These are phyloP conservation scores for Dromas ardeola DNA, from an alignment of 2,113 vertebrate genomes.

Conservation along the genomic window DNA sequence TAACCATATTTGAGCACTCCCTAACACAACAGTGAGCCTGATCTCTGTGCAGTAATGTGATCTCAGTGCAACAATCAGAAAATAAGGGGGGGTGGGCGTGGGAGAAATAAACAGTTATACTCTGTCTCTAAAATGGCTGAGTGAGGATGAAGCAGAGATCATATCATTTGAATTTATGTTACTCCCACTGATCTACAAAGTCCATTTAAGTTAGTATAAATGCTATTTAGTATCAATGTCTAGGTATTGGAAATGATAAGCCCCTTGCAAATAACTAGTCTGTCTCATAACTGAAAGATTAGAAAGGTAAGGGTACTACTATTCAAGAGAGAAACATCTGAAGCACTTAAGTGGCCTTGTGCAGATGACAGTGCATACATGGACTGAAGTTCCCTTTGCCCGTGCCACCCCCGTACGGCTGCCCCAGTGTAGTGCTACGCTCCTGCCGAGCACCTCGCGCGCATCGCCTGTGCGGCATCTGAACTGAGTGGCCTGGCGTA, in stretches of 20 bases:
- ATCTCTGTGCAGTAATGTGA: background rate
- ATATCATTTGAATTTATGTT: background rate
- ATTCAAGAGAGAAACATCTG: background rate
- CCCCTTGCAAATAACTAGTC: background rate
- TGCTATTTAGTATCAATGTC: background rate
- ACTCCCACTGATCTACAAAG: background rate
- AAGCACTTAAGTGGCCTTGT: background rate
- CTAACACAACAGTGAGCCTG: background rate
- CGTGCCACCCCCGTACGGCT: fast-evolving
- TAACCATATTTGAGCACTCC: background rate
- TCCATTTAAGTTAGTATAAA: background rate
- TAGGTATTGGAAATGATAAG: background rate
- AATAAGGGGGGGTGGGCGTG: fast-evolving
- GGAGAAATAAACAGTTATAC: background rate
- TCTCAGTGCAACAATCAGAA: background rate
- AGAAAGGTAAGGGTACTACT: background rate
- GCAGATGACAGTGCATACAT: fast-evolving
- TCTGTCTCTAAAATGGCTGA: background rate
- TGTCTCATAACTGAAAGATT: background rate
- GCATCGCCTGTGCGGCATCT: fast-evolving
- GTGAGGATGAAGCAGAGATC: background rate
- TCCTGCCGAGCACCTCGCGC: fast-evolving
- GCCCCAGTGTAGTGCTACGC: background rate
- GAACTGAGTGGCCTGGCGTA: background rate
- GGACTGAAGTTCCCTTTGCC: background rate